Conservation (phyloP, 2,797 vertebrate species). For the Crocodylus rhombifer region DNA sequence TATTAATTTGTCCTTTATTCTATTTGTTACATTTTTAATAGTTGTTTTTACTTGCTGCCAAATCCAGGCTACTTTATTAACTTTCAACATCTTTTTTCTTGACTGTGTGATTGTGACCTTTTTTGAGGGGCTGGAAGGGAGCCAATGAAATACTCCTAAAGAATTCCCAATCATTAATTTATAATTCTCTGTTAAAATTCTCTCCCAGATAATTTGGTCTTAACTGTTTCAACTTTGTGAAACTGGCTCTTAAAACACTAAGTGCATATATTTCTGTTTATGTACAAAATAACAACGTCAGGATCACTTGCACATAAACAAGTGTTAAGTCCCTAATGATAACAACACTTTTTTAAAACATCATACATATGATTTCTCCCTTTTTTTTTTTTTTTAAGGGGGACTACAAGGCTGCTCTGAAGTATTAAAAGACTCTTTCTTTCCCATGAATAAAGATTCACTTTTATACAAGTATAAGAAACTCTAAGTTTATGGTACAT, state of each 20-base stretch:
- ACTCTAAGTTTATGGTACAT: background rate
- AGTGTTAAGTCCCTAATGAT: background rate
- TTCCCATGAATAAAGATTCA: conserved; percentile 18
- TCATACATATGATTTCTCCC: background rate
- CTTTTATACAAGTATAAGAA: conserved; percentile 4
- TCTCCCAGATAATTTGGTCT: too few relatives aligned
- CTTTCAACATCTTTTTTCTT: background rate
- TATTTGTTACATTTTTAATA: background rate
- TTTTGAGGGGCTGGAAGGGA: background rate
- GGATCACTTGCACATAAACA: background rate
- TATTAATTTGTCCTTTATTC: background rate
- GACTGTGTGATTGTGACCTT: background rate
- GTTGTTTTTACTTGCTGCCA: background rate
- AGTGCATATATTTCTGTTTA: too few relatives aligned
- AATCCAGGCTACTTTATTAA: background rate
- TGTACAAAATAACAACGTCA: background rate
- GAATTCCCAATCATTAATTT: background rate
- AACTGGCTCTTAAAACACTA: too few relatives aligned
- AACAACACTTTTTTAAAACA: too few relatives aligned
- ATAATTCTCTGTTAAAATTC: too few relatives aligned
- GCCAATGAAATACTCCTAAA: background rate
- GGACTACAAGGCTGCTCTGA: conserved; percentile 17
- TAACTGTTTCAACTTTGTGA: too few relatives aligned
- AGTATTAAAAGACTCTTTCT: conserved; percentile 28
- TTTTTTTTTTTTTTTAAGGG: background rate